These are phyloP conservation scores for Phymanthus crucifer DNA, from an alignment of 92 coral and sea anemone genomes.

Conservation along the genomic window DNA sequence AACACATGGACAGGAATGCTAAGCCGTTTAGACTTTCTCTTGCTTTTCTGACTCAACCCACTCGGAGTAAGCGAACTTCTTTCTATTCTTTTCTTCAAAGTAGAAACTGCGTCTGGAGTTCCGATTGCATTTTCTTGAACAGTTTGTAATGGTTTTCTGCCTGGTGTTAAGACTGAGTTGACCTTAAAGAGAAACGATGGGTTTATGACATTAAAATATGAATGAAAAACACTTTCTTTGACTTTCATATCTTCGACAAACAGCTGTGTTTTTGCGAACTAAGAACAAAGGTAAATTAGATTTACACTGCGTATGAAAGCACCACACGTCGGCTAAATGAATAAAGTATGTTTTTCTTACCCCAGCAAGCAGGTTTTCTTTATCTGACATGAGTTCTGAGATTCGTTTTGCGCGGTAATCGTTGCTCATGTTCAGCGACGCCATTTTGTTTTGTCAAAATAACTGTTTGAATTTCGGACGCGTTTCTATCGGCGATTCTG, in stretches of 20 bases:
- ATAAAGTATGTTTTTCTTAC: conserved; percentile 17
- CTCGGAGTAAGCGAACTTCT: conserved; percentile 12
- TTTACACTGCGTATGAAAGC: not conserved
- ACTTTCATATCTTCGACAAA: not conserved
- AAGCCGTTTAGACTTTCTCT: conserved; percentile 51
- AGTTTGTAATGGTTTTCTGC: conserved; percentile 71
- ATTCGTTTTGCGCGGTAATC: conserved; percentile 2
- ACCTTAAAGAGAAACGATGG: conserved; percentile 10
- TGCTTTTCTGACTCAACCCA: conserved; percentile 13
- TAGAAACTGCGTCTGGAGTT: conserved; percentile 22
- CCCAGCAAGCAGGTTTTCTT: conserved; percentile 59
- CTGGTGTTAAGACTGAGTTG: conserved; percentile 46
- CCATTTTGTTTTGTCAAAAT: conserved; percentile 25
- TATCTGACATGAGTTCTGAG: conserved; percentile 38
- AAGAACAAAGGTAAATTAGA: not conserved
- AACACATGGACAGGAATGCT: conserved; percentile 66
- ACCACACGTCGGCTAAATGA: not conserved
- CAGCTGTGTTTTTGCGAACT: not conserved
- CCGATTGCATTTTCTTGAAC: conserved; percentile 65
- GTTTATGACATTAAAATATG: not conserved
- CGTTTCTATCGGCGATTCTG: conserved; percentile 32
- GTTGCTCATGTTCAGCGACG: conserved; percentile 11
- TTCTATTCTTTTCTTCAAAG: conserved; percentile 21
- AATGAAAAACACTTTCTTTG: not conserved
- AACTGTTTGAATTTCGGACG: conserved; percentile 30